Conservation (phyloP, 2,113 vertebrate species). For the Astur gentilis region DNA sequence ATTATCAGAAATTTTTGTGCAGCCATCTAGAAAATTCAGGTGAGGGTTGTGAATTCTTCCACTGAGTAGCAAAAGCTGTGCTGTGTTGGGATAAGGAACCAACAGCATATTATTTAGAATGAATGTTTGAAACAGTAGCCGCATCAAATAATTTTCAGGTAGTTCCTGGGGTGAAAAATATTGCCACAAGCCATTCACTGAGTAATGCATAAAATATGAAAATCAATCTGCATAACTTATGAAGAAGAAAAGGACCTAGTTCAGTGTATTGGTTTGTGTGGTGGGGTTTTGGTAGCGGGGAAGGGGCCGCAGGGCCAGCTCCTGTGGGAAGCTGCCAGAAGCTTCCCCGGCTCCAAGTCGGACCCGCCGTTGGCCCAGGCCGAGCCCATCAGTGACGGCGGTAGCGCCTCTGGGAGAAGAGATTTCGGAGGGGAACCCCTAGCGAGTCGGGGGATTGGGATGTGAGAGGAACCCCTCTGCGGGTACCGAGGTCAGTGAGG, state of each 20-base stretch:
- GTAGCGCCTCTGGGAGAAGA: too few species aligned
- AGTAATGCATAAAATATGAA: background rate
- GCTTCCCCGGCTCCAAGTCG: too few species aligned
- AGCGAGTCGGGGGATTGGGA: rapidly evolving
- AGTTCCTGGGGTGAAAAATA: background rate
- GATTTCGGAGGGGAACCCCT: too few species aligned
- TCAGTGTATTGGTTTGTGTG: background rate
- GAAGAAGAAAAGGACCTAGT: background rate
- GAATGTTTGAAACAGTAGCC: background rate
- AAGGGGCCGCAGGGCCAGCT: too few species aligned
- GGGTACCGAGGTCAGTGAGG: too few species aligned
- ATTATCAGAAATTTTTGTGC: background rate
- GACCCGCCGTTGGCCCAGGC: too few species aligned
- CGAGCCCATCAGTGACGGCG: rapidly evolving
- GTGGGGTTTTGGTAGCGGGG: too few species aligned
- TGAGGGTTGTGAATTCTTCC: background rate
- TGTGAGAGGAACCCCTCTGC: too few species aligned
- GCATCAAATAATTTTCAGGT: background rate
- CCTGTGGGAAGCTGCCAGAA: too few species aligned
- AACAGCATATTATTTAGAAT: background rate
- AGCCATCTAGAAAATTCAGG: background rate
- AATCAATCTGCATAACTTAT: background rate
- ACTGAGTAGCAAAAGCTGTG: background rate
- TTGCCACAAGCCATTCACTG: background rate
- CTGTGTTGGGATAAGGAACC: background rate